Conservation (phyloP, 30 jellyfish, hydroid and myxozoan genomes). For the Turritopsis dohrnii region DNA sequence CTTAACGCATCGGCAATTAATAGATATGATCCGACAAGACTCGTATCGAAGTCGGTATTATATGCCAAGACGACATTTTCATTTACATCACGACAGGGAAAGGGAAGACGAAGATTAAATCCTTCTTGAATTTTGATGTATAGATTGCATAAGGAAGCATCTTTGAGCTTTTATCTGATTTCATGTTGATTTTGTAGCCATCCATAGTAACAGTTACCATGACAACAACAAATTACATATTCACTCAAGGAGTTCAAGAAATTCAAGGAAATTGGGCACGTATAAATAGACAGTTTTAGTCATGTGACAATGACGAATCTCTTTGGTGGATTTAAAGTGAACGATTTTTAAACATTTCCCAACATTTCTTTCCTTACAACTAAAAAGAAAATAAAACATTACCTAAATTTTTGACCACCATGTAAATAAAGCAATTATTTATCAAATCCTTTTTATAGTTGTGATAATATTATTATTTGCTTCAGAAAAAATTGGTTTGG, state of each 20-base stretch:
- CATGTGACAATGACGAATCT: background rate
- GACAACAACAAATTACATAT: background rate
- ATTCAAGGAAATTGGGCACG: background rate
- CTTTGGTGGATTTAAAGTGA: background rate
- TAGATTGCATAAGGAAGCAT: too few species aligned
- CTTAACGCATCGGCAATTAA: conserved; percentile 8
- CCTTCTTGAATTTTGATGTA: too few species aligned
- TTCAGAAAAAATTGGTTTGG: background rate
- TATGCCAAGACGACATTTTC: conserved; percentile 4
- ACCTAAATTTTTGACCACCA: too few species aligned
- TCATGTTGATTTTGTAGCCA: background rate
- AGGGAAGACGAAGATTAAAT: conserved; percentile 5
- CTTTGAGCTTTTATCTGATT: too few species aligned
- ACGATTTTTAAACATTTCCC: too few species aligned
- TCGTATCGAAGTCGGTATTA: background rate
- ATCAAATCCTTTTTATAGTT: too few species aligned
- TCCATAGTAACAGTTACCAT: background rate
- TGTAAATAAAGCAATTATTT: too few species aligned
- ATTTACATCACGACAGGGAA: conserved; percentile 5
- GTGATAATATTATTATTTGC: too few species aligned
- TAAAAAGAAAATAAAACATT: too few species aligned
- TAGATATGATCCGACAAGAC: background rate
- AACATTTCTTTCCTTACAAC: too few species aligned
- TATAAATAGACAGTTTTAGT: background rate
- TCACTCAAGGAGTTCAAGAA: background rate